Evolutionary conservation across 2,888 invertebrate species (phyloP), one percentile per base, ranked within the genome.

Genomic region (Fragum fragum): DNA sequence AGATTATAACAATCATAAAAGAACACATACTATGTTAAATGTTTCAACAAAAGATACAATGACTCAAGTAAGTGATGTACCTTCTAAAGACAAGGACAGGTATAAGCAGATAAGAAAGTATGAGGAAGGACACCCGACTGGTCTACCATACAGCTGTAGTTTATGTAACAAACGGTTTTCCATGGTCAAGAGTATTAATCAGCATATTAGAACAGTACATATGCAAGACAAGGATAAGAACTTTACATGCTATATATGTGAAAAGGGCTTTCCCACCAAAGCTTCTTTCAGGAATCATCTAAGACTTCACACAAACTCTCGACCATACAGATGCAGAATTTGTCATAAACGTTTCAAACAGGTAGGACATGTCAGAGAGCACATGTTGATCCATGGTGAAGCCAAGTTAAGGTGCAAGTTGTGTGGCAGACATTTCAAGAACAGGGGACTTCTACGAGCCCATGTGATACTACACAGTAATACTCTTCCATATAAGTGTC

Each of bases 271-370:
- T 47, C 52, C 71, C 9, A 63, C 61, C 11, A 76, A 72, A 11
- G 21, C 70, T n/a, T 68, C 73, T n/a, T 69, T 86, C 1, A 16
- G 42, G 2, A 73, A 42, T 23, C 87, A 87, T 57, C 77, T 83
- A 72, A 61, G 83, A 57, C 52, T 75, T 29, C 87, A 87, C 61
- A 53, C 73, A 0, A 63, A 84, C 61, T 53, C 23, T 18, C 55
- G 66, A 28, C 84, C 84, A 26, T 84, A 78, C 59, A 71, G 32
- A 32, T 84, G 84, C 55, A 42, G 73, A 28, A 53, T 84, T 1
- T 84, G 84, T 70, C n/a, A n/a, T 18, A 84, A 81, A 29, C 53
- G 32, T 2, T 84, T 59, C 57, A 71, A 73, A 39, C 84, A 84
- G 69, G 26, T 78, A 14, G 78, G 52, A 1, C 84, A 84, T 47